Evolutionary conservation across 2,888 invertebrate species (phyloP).

Genomic region (Temnothorax unifasciatus): DNA sequence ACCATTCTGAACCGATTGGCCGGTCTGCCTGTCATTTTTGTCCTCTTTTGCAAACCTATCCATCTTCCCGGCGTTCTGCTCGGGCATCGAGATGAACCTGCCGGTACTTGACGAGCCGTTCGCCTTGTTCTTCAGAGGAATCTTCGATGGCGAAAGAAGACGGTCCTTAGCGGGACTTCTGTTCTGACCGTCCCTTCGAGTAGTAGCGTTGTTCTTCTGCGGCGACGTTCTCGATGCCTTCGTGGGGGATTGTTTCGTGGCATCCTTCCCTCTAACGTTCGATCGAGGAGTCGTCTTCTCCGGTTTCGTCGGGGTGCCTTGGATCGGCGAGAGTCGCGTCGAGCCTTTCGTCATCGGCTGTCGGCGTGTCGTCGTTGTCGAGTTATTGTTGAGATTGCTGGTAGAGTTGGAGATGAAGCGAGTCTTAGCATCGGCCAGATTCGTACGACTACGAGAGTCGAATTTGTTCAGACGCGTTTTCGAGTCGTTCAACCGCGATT

Average conservation of each 20-base stretch:
- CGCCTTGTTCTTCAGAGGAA: conserved; percentile 78
- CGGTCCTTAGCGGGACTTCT: conserved; percentile 66
- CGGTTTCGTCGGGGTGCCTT: conserved; percentile 82
- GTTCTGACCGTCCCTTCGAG: conserved; percentile 59
- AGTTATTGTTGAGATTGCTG: conserved; percentile 16
- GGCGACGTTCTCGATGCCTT: conserved; percentile 68
- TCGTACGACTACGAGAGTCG: conserved; percentile 57
- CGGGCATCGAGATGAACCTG: conserved; percentile 61
- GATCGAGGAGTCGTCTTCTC: conserved; percentile 58
- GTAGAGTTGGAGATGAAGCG: conserved; percentile 44
- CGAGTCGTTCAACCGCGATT: conserved; percentile 64
- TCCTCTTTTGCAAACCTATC: conserved; percentile 59
- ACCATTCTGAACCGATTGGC: conserved; percentile 27
- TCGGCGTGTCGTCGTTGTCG: conserved; percentile 16
- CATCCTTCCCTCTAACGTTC: conserved; percentile 48
- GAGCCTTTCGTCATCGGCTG: conserved; percentile 58
- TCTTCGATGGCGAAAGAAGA: conserved; percentile 80
- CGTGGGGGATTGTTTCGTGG: conserved; percentile 57
- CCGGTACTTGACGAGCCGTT: conserved; percentile 63
- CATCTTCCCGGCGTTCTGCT: conserved; percentile 43
- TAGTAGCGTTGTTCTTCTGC: conserved; percentile 64
- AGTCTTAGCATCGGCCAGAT: conserved; percentile 41
- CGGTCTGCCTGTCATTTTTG: conserved; percentile 30
- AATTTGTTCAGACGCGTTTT: conserved; percentile 59
- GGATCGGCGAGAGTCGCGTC: conserved; percentile 81